A percentile compares a stretch with the other conserved stretches of the same genome.
These are phyloP conservation scores for Pinctada fucata DNA, from an alignment of 2,888 invertebrate species.

Conservation along the genomic window DNA sequence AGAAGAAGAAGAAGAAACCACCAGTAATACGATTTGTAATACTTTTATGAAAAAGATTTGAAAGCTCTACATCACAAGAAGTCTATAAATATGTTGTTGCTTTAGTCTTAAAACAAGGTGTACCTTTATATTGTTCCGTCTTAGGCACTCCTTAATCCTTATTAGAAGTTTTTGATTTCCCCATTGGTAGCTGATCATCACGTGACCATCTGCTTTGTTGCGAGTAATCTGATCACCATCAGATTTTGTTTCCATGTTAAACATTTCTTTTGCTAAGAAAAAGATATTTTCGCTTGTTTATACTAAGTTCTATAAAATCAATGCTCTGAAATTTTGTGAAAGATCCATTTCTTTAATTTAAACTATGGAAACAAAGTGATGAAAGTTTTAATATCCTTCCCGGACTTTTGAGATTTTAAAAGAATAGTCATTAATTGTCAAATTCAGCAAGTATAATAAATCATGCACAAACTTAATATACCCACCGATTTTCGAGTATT, in stretches of 20 bases:
- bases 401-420: background rate
- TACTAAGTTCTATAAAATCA: background rate
- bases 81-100: too few relatives aligned
- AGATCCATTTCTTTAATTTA: background rate
- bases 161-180: constrained; percentile 52
- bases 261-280: background rate
- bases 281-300: background rate
- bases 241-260: background rate
- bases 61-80: too few relatives aligned
- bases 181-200: constrained; percentile 69
- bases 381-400: too few relatives aligned
- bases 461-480: background rate
- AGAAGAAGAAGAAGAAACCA: too few relatives aligned
- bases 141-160: constrained; percentile 49
- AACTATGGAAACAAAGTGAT: too few relatives aligned
- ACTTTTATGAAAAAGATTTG: too few relatives aligned
- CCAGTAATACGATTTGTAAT: too few relatives aligned
- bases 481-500: constrained; percentile 42
- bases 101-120: too few relatives aligned
- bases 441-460: background rate
- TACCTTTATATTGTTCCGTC: constrained; percentile 9
- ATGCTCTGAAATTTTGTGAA: background rate
- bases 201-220: constrained; percentile 42
- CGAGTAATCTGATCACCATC: too few relatives aligned
- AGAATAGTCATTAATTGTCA: background rate